phyloP scores from a whole-genome alignment of 92 coral and sea anemone genomes.

The Parazoanthus darwini region DNA sequence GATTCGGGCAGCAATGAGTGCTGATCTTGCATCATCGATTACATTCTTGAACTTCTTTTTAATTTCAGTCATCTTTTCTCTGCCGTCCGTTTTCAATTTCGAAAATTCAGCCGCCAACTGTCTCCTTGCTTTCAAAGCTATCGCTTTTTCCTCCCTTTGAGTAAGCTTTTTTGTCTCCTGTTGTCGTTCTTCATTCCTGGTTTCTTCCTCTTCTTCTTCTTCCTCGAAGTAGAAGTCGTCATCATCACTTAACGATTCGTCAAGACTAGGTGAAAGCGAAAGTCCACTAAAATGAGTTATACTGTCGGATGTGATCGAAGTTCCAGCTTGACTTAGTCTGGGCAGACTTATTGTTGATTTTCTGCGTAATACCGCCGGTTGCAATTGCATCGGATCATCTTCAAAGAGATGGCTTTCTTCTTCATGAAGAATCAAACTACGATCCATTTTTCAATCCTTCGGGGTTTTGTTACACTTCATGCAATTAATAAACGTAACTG shows the following conservation, averaged over 20 bases:
- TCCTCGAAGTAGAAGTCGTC: conserved; percentile 51
- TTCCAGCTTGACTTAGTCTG: not conserved
- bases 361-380: not conserved
- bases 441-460: not conserved
- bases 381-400: not conserved
- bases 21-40: conserved; percentile 75
- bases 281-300: conserved; percentile 43
- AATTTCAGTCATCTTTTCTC: conserved; percentile 53
- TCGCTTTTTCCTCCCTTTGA: conserved; percentile 50
- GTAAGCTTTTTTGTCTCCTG: conserved; percentile 8
- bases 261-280: conserved; percentile 48
- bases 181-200: conserved; percentile 2
- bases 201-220: conserved; percentile 44
- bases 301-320: conserved; percentile 46
- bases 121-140: conserved; percentile 52
- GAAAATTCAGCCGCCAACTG: conserved; percentile 57
- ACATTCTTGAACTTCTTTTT: conserved; percentile 62
- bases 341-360: not conserved
- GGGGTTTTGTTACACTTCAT: not conserved
- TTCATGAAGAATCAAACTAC: not conserved
- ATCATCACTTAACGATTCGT: conserved; percentile 43
- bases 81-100: conserved; percentile 60
- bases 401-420: not conserved
- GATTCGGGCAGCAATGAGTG: conserved; percentile 65
- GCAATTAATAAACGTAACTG: no score